Evolutionary conservation across 1,140 invertebrate species (phyloP), one percentile per base, ranked within the genome.

Genomic region (Zaprionus ghesquierei): DNA sequence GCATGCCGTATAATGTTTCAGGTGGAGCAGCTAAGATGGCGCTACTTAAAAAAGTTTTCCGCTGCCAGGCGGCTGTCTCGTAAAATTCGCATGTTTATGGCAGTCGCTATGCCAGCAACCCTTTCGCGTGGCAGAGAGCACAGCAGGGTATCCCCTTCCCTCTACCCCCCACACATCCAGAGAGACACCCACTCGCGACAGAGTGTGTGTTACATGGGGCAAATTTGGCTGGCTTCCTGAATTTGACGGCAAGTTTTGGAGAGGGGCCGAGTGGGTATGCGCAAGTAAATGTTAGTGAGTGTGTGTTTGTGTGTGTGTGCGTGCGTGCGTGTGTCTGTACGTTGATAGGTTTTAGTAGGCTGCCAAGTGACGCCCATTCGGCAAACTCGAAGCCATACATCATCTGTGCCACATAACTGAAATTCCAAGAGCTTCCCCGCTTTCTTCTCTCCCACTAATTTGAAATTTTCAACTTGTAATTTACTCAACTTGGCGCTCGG

Each of bases 71-170:
- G 27, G 13, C 55, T 81, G 81, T 81, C 81, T 65, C 82, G 61
- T 86, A 81, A 86, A 87, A 53, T 62, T 73, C 69, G 71, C 55
- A 62, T 76, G 76, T 86, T 86, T 87, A 86, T 81, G 81, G 71
- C 65, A n/a, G n/a, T n/a, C n/a, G n/a, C n/a, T n/a, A n/a, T n/a
- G n/a, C n/a, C n/a, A n/a, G n/a, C n/a, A 82, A 84, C 73, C 76
- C 73, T 80, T 85, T 64, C 41, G 27, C 20, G 49, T 33, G n/a
- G 68, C 51, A 58, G 27, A 44, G 38, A 38, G 2, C 50, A 8
- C n/a, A 41, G 35, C n/a, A 41, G 35, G 38, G 44, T 15, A 18
- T 9, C 41, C 15, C 44, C 20, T 13, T 25, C 50, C 31, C 23
- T 5, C 9, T 12, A 15, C 49, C 10, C 55, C 25, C 8, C 29